Conservation (phyloP, 2,113 vertebrate genomes). For the Lophotis ruficrista region DNA sequence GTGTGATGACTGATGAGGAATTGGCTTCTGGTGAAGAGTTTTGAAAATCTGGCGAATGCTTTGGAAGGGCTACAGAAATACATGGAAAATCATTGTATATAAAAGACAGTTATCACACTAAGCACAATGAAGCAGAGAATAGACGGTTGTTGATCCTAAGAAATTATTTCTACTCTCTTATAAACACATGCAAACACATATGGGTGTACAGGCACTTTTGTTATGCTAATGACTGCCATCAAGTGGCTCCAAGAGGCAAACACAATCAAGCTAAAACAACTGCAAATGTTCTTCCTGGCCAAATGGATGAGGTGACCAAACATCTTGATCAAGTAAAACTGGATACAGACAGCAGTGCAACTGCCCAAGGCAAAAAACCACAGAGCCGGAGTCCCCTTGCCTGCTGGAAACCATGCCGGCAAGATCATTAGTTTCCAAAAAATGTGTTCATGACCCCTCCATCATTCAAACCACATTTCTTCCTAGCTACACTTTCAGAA, state of each 20-base stretch:
- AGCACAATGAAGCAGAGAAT: not conserved
- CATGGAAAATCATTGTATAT: not conserved
- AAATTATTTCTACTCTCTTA: not conserved
- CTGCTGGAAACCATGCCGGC: not conserved
- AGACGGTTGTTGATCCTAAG: not conserved
- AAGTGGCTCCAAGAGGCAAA: not conserved
- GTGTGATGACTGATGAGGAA: not conserved
- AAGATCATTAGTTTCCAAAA: not conserved
- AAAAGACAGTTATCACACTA: not conserved
- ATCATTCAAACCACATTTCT: not conserved
- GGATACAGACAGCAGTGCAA: too few species aligned
- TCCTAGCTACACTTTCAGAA: not conserved
- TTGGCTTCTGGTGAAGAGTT: not conserved
- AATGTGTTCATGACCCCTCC: fast-evolving
- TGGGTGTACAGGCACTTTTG: not conserved
- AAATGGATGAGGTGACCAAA: not conserved
- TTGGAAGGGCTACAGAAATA: not conserved
- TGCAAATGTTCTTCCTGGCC: not conserved
- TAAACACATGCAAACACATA: not conserved
- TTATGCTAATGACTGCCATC: not conserved
- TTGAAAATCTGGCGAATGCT: not conserved
- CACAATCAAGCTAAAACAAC: not conserved
- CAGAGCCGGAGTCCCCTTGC: not conserved
- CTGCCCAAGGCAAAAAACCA: fast-evolving
- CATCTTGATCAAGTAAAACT: not conserved